phyloP scores from a whole-genome alignment of 2,888 invertebrate genomes.

The Theristus sp. region DNA sequence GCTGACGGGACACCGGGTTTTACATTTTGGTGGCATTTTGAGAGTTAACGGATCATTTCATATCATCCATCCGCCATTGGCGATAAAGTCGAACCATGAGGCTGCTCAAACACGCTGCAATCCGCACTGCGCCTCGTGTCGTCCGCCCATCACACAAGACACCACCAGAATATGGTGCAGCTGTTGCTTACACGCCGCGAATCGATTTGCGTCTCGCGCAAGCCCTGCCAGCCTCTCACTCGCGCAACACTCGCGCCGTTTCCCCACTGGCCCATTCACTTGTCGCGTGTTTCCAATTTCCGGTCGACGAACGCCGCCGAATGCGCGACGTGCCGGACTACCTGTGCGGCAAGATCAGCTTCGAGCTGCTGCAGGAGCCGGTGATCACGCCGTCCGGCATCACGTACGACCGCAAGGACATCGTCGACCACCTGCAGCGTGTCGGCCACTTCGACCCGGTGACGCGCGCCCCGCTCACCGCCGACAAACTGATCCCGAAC shows the following conservation, averaged over 20 bases:
- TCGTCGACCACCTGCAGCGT: conserved; percentile 76
- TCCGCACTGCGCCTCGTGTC: no score
- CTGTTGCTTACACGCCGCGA: no score
- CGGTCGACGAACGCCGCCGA: conserved; percentile 38
- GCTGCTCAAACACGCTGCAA: no score
- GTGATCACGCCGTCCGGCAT: conserved; percentile 98
- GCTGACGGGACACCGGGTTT: background rate
- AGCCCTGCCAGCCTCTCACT: no score
- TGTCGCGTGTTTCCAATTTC: background rate
- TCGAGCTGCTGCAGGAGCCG: conserved; percentile 89
- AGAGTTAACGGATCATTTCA: no score
- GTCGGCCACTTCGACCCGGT: conserved; percentile 99
- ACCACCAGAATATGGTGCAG: no score
- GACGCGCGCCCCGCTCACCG: conserved; percentile 77
- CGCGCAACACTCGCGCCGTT: background rate
- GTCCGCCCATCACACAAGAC: no score
- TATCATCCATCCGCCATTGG: no score
- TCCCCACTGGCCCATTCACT: background rate
- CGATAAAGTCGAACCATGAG: no score
- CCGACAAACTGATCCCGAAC: conserved; percentile 91
- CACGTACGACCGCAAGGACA: conserved; percentile 92
- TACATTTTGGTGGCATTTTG: no score
- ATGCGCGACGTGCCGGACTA: conserved; percentile 96
- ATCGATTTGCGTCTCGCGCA: no score
- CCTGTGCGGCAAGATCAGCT: conserved; percentile 94